Conservation (phyloP, 2,113 vertebrate genomes). For the Camarhynchus parvulus region DNA sequence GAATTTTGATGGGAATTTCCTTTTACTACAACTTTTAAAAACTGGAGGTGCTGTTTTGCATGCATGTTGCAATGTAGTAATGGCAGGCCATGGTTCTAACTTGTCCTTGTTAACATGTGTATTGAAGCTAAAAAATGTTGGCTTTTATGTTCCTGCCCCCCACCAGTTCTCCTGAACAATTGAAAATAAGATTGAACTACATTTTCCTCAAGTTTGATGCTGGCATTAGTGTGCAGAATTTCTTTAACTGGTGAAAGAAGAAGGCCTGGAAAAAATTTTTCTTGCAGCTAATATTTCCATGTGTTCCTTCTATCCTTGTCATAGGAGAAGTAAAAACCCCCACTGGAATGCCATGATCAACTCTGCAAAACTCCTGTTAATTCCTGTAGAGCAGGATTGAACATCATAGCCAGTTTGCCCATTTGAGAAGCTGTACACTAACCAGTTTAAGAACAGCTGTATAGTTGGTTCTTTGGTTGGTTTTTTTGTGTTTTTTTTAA, state of each 20-base stretch:
- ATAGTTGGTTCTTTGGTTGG: not conserved
- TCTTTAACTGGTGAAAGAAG: not conserved
- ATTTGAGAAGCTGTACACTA: not conserved
- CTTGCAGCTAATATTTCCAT: not conserved
- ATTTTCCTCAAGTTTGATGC: not conserved
- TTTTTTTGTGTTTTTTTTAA: not conserved
- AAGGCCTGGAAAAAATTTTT: not conserved
- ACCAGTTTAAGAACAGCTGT: not conserved
- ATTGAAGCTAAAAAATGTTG: not conserved
- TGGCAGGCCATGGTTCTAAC: not conserved
- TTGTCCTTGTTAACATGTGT: not conserved
- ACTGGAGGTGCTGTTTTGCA: fast-evolving
- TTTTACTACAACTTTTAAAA: not conserved
- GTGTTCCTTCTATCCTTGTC: not conserved
- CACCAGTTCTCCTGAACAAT: not conserved
- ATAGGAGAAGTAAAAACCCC: not conserved
- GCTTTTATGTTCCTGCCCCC: not conserved
- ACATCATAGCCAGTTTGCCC: not conserved
- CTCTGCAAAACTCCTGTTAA: not conserved
- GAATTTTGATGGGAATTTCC: not conserved
- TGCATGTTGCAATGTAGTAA: not conserved
- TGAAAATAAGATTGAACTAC: not conserved
- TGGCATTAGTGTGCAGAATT: not conserved
- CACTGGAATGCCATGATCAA: not conserved
- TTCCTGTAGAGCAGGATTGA: not conserved